phyloP scores from a whole-genome alignment of 2,113 vertebrate species.

The Chaetodon auriga region DNA sequence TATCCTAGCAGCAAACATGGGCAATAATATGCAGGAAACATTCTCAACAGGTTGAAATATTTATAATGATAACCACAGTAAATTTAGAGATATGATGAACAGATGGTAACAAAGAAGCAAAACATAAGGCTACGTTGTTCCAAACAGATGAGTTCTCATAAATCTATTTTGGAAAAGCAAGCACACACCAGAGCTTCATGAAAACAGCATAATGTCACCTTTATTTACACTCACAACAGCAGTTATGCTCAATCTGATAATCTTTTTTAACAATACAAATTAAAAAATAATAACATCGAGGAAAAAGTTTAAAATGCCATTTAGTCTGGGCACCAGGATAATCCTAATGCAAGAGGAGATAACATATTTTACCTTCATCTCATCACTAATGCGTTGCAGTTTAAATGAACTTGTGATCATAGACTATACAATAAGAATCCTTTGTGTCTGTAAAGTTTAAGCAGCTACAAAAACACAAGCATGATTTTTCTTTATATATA shows the following conservation, averaged over 20 bases:
- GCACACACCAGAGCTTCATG: neutral
- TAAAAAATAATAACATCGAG: neutral
- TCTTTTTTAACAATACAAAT: neutral
- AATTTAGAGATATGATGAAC: neutral
- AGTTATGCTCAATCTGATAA: neutral
- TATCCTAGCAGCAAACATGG: neutral
- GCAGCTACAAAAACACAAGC: neutral
- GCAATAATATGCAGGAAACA: neutral
- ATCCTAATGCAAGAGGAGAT: neutral
- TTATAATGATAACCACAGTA: neutral
- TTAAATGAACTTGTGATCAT: neutral
- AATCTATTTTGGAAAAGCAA: conserved; percentile 14
- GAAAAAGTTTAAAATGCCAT: neutral
- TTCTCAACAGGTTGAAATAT: neutral
- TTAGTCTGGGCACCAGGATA: neutral
- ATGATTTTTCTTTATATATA: conserved; percentile 67
- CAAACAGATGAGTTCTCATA: neutral
- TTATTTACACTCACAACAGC: conserved; percentile 41
- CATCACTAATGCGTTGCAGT: neutral
- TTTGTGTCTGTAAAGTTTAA: neutral
- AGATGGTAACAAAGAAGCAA: conserved; percentile 15
- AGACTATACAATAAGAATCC: neutral
- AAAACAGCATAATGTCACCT: neutral
- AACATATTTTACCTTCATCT: neutral
- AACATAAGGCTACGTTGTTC: neutral